These are phyloP conservation scores for Porites lutea DNA, from an alignment of 64 coral and sea anemone genomes.

Conservation along the genomic window DNA sequence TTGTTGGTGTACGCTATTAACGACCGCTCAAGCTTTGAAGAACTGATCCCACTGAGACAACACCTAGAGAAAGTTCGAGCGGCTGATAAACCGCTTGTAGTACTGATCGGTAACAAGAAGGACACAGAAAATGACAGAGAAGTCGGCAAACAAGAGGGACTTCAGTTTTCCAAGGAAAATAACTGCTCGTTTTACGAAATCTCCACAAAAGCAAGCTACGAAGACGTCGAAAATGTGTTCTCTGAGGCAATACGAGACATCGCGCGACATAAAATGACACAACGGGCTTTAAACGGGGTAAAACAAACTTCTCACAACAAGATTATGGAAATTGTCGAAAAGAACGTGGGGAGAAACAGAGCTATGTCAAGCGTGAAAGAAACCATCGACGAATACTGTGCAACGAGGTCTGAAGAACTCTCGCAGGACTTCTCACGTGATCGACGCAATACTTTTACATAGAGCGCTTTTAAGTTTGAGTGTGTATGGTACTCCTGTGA, in stretches of 20 bases:
- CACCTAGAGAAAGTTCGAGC: slow-evolving; percentile 43
- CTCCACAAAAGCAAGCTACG: slow-evolving; percentile 48
- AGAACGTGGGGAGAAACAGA: slow-evolving; percentile 61
- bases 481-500: too few species aligned
- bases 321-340: slow-evolving; percentile 81
- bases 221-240: slow-evolving; percentile 67
- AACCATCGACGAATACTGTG: slow-evolving; percentile 81
- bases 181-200: slow-evolving; percentile 63
- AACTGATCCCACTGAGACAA: background rate
- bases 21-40: slow-evolving; percentile 66
- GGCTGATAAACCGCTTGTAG: slow-evolving; percentile 23
- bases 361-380: slow-evolving; percentile 81
- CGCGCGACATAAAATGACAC: slow-evolving; percentile 27
- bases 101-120: slow-evolving; percentile 72
- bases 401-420: slow-evolving; percentile 28
- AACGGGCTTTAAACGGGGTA: slow-evolving; percentile 30
- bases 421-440: slow-evolving; percentile 28
- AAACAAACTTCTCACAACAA: slow-evolving; percentile 53
- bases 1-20: slow-evolving; percentile 78
- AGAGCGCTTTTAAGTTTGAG: background rate
- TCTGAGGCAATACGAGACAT: slow-evolving; percentile 1
- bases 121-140: slow-evolving; percentile 58
- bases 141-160: slow-evolving; percentile 49
- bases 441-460: slow-evolving; percentile 71
- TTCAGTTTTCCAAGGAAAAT: slow-evolving; percentile 30